Conservation (phyloP, 2,113 vertebrate genomes). For the Platycercus adscitus region DNA sequence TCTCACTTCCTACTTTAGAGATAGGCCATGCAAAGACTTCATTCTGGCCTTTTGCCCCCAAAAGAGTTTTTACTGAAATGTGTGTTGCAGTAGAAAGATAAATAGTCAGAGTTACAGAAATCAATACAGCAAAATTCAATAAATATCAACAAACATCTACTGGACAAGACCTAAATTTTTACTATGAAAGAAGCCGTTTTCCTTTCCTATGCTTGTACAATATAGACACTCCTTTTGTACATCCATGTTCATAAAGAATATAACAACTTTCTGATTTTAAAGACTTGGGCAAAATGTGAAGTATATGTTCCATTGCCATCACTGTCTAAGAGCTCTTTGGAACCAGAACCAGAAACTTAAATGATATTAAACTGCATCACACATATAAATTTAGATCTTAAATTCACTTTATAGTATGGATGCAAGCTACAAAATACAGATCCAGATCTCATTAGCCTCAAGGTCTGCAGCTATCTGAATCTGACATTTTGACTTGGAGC, state of each 20-base stretch:
- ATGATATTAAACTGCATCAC: constrained; percentile 55
- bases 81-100: constrained; percentile 69
- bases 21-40: constrained; percentile 74
- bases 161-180: constrained; percentile 53
- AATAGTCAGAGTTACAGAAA: constrained; percentile 68
- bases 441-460: constrained; percentile 68
- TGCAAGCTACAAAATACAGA: constrained; percentile 58
- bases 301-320: not conserved
- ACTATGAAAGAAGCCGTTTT: constrained; percentile 40
- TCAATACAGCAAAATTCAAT: constrained; percentile 67
- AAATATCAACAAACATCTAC: constrained; percentile 54
- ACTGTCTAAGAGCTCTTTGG: constrained; percentile 28
- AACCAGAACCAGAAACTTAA: constrained; percentile 55
- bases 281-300: constrained; percentile 16
- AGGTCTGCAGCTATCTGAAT: constrained; percentile 63
- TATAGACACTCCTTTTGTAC: constrained; percentile 6
- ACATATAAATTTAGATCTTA: constrained; percentile 63
- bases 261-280: constrained; percentile 19
- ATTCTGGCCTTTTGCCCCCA: constrained; percentile 65
- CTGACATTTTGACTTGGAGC: constrained; percentile 69
- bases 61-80: constrained; percentile 71
- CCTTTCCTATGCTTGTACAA: constrained; percentile 4
- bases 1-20: constrained; percentile 65
- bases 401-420: constrained; percentile 60
- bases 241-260: not conserved